Base-by-base conservation (phyloP, 2,797 vertebrate species). In the Spea hammondii region DNA sequence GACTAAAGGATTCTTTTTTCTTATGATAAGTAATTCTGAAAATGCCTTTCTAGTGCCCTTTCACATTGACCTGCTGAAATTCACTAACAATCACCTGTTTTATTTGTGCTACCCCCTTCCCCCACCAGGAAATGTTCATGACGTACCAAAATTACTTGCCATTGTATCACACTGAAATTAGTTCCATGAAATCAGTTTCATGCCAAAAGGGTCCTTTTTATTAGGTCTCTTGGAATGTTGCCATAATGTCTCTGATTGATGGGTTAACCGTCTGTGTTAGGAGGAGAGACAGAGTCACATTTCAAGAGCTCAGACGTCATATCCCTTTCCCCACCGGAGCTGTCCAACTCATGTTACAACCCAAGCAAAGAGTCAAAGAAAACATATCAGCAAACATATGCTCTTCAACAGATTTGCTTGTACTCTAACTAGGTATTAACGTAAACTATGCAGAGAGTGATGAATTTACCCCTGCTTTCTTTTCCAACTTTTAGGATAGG, bases 221-320 rank as follows among this genome's bases (percentile, higher is more conserved):
- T 73, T 62, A 69, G 64, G 62, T 66, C 75, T 74, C 70, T 69
- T 82, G 79, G 79, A 73, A 77, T 69, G 13, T 32, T 46, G 70
- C 79, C 79, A 77, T 70, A 7, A 54, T 72, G 9, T 71, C 14
- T 46, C 70, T 82, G 79, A 82, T 77, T 82, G 79, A 82, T 82
- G 74, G 79, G 70, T 77, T 82, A 82, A 82, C 65, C 62, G 79
- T 72, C 79, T 82, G 75, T 48, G 53, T 74, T 77, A 82, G 75
- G 62, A 68, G 65, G 72, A 77, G 74, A 77, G 70, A 82, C 79
- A 73, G 79, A 69, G 74, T 82, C 75, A 77, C 75, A 82, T 82
- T 82, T 82, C 79, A 77, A 81, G 79, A 69, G 53, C 75, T 65
- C 79, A 82, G 74, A 82, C 79, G 79, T 82, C 79, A 82, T 73